phyloP scores from a whole-genome alignment of 2,797 vertebrate genomes.

The Sciaenops ocellatus region DNA sequence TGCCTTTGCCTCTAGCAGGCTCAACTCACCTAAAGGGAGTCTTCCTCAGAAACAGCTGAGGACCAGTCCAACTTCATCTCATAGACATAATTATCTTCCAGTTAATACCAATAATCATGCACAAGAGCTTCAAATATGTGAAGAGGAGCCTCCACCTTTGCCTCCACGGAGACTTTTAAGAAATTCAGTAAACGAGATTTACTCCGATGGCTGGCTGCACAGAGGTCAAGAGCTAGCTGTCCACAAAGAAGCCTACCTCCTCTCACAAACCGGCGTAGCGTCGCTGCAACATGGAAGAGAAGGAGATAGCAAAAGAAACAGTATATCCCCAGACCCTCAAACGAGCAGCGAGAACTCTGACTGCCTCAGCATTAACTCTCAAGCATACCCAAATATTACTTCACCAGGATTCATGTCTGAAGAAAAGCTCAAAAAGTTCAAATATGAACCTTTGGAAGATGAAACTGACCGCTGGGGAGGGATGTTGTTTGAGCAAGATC shows the following conservation, averaged over 20 bases:
- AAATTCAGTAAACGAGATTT: conserved; percentile 75
- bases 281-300: conserved; percentile 79
- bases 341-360: conserved; percentile 60
- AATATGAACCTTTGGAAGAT: conserved; percentile 77
- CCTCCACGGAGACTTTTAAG: conserved; percentile 78
- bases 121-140: conserved; percentile 55
- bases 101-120: conserved; percentile 23
- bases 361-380: conserved; percentile 47
- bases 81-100: conserved; percentile 34
- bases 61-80: conserved; percentile 47
- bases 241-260: conserved; percentile 85
- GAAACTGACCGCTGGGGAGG: conserved; percentile 69
- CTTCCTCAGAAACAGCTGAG: conserved; percentile 43
- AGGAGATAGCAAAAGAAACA: conserved; percentile 68
- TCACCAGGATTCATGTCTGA: conserved; percentile 48
- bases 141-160: conserved; percentile 78
- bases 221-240: conserved; percentile 85
- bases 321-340: conserved; percentile 66
- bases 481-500: conserved; percentile 77
- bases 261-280: conserved; percentile 85
- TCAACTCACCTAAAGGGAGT: conserved; percentile 81
- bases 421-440: conserved; percentile 75
- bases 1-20: conserved; percentile 91
- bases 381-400: conserved; percentile 25
- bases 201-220: conserved; percentile 84